Evolutionary conservation across 1,140 invertebrate species (phyloP).

Genomic region (Saxidomus purpurata): DNA sequence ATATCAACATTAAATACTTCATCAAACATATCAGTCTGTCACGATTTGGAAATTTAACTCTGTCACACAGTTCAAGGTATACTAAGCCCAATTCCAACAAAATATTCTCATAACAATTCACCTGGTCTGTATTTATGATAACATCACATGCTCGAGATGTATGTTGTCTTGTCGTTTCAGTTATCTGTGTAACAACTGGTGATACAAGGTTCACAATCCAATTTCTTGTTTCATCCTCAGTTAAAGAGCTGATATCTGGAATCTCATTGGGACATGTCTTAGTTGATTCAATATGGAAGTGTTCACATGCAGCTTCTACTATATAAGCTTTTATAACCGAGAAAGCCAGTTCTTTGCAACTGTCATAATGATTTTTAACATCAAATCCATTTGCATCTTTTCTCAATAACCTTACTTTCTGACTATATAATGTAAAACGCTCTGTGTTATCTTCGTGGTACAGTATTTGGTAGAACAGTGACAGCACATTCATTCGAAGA

Average conservation of each 20-base stretch:
- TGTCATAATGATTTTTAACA: constrained; percentile 50
- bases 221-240: neutral
- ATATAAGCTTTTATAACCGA: constrained; percentile 63
- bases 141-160: too few relatives aligned
- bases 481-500: too few relatives aligned
- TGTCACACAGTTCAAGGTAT: constrained; percentile 38
- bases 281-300: constrained; percentile 18
- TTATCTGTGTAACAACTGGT: too few relatives aligned
- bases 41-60: constrained; percentile 48
- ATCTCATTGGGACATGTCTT: constrained; percentile 35
- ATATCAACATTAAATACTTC: constrained; percentile 66
- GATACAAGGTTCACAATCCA: constrained; percentile 30
- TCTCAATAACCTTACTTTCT: constrained; percentile 47
- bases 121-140: too few relatives aligned
- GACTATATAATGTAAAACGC: constrained; percentile 26
- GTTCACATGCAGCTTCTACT: constrained; percentile 39
- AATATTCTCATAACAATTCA: too few relatives aligned
- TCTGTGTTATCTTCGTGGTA: too few relatives aligned
- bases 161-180: too few relatives aligned
- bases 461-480: too few relatives aligned
- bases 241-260: too few relatives aligned
- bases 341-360: constrained; percentile 63
- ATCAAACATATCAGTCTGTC: constrained; percentile 43
- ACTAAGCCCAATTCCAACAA: too few relatives aligned
- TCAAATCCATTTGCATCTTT: constrained; percentile 60